Evolutionary conservation across 2,113 vertebrate species (phyloP), one percentile per base, ranked within the genome.

Genomic region (Caranx ignobilis): DNA sequence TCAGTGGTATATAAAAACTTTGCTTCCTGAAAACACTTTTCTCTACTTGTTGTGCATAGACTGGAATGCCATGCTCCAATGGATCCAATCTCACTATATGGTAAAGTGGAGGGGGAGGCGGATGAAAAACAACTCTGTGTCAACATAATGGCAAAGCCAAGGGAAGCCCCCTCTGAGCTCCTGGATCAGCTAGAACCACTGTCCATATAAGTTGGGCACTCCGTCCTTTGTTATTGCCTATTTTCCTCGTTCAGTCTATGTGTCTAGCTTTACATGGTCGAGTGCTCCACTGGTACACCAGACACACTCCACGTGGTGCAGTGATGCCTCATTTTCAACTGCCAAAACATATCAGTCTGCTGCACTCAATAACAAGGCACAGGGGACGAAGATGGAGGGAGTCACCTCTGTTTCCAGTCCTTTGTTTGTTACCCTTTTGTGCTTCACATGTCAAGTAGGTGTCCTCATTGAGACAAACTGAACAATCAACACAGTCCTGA

Each of bases 111-210:
- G 70, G 35, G 47, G 55, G 1, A 62, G 26, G 19, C 6, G 11
- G 32, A 37, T 68, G 77, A 82, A 86, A 81, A 81, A 84, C 68
- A 82, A 21, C 41, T 84, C 59, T 71, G 67, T 71, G 73, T 79
- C 60, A 79, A 69, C 56, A 68, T 21, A 66, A 50, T 52, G 65
- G 68, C 55, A 55, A 16, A 73, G 47, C 43, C 55, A 71, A 77
- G 71, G 26, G 55, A 57, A 86, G 50, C 26, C 15, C 55, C 4
- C n/a, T 16, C 37, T 80, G 62, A 87, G 71, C 84, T 79, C 71
- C 31, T 56, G 77, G 77, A 85, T 85, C 77, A 89, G 66, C 66
- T 60, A 59, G 1, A 82, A 77, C 63, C 71, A 81, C 72, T 76
- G 31, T 32, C 35, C 31, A 62, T 35, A 7, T n/a, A 62, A 4